phyloP scores from a whole-genome alignment of 2,888 invertebrate genomes.

The Congeria kusceri region DNA sequence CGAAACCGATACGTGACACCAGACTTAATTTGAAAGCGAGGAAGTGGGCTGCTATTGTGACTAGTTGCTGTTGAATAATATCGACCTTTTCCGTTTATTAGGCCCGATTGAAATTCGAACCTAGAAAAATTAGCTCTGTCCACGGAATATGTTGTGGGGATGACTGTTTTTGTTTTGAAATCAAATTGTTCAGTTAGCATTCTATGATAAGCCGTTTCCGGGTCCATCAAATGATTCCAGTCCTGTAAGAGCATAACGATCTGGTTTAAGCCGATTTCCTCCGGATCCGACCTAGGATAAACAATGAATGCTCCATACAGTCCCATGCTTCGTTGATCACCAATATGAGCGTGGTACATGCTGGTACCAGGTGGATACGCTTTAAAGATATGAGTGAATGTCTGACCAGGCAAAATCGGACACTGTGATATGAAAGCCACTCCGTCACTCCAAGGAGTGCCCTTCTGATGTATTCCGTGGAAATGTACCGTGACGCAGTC shows the following conservation, averaged over 20 bases:
- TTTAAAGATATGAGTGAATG: constrained; percentile 69
- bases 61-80: constrained; percentile 43
- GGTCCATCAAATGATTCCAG: constrained; percentile 70
- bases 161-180: constrained; percentile 18
- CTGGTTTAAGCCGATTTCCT: constrained; percentile 10
- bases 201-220: constrained; percentile 51
- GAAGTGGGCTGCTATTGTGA: constrained; percentile 61
- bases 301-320: constrained; percentile 69
- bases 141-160: constrained; percentile 32
- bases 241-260: constrained; percentile 63
- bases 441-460: constrained; percentile 73
- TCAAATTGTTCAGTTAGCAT: constrained; percentile 59
- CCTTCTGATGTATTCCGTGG: constrained; percentile 71
- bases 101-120: constrained; percentile 38
- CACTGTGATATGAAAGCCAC: constrained; percentile 73
- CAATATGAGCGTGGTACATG: constrained; percentile 73
- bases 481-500: constrained; percentile 71
- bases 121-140: constrained; percentile 49
- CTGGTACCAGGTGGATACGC: constrained; percentile 64
- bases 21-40: constrained; percentile 48
- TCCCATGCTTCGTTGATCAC: constrained; percentile 68
- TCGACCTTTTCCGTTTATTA: constrained; percentile 72
- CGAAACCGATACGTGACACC: constrained; percentile 23
- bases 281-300: neutral
- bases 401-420: constrained; percentile 68